Conservation (phyloP, 2,113 vertebrate genomes). For the Verasper variegatus region DNA sequence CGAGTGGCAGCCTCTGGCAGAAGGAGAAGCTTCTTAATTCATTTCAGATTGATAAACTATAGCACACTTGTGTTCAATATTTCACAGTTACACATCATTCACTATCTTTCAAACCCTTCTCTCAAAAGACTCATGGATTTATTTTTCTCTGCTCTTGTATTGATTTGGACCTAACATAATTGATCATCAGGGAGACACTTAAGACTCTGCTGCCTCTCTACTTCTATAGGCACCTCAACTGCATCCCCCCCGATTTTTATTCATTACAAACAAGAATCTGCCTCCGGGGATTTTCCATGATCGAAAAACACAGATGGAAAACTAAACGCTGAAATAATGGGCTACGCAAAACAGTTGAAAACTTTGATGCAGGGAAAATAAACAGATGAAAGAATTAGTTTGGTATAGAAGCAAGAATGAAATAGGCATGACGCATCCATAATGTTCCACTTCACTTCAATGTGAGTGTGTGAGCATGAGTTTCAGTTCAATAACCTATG, state of each 20-base stretch:
- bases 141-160: conserved; percentile 58
- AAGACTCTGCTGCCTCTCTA: conserved; percentile 39
- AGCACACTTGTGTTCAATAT: conserved; percentile 17
- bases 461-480: background rate
- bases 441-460: background rate
- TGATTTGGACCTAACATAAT: conserved; percentile 62
- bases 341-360: conserved; percentile 13
- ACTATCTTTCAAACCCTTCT: conserved; percentile 13
- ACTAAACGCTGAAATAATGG: conserved; percentile 30
- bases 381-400: conserved; percentile 5
- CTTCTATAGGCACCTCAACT: conserved; percentile 36
- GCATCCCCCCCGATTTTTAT: conserved; percentile 27
- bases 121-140: conserved; percentile 56
- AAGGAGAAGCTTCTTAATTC: background rate
- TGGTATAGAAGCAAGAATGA: background rate
- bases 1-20: background rate
- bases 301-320: conserved; percentile 14
- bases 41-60: conserved; percentile 5
- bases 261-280: conserved; percentile 38
- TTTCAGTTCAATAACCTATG: too few species aligned
- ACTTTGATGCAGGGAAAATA: conserved; percentile 12
- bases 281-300: conserved; percentile 29
- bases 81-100: conserved; percentile 29
- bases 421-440: background rate
- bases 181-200: conserved; percentile 66